Conservation (phyloP, 2,888 invertebrate genomes). For the Pecten maximus region DNA sequence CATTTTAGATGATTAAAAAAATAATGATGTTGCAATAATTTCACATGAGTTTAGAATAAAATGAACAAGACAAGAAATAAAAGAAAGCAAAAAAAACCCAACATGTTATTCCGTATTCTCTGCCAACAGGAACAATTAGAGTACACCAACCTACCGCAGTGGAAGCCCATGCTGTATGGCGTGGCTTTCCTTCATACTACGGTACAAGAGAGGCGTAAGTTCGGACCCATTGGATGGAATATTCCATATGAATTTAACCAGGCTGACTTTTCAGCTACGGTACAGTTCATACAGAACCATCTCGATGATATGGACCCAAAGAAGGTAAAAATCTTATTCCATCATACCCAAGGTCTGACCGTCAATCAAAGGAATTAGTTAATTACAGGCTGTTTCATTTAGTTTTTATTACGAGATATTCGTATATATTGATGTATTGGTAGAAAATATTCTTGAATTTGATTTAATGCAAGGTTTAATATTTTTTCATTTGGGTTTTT, state of each 20-base stretch:
- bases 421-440: too few relatives aligned
- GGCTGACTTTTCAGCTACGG: constrained; percentile 96
- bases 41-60: too few relatives aligned
- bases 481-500: neutral
- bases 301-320: constrained; percentile 98
- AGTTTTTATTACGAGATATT: too few relatives aligned
- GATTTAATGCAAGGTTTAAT: neutral
- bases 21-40: too few relatives aligned
- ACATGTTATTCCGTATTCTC: too few relatives aligned
- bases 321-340: constrained; percentile 84
- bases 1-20: too few relatives aligned
- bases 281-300: constrained; percentile 98
- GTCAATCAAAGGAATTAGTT: too few relatives aligned
- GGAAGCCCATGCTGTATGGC: constrained; percentile 96
- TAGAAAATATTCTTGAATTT: neutral
- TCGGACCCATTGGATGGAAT: constrained; percentile 98
- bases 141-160: constrained; percentile 92
- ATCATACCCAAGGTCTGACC: neutral
- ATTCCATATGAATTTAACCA: constrained; percentile 98
- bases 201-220: constrained; percentile 96
- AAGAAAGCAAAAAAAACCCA: too few relatives aligned
- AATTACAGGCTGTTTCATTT: too few relatives aligned
- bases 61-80: too few relatives aligned
- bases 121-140: constrained; percentile 90
- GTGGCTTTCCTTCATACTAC: constrained; percentile 97